Conservation (phyloP, 1,140 invertebrate species). For the Watersipora subatra region DNA sequence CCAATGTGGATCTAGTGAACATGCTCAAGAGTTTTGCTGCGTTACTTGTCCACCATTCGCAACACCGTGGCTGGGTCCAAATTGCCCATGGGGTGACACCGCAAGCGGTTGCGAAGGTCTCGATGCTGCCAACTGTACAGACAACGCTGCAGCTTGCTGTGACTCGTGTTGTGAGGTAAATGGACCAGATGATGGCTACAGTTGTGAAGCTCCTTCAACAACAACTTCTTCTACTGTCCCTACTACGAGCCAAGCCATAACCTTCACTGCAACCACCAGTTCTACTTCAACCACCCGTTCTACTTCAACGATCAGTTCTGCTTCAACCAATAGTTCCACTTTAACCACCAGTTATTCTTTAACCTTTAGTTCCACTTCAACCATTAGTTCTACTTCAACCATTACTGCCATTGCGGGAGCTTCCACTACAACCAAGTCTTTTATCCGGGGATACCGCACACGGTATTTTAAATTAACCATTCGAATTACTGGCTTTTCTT, state of each 20-base stretch:
- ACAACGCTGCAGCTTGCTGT: neutral
- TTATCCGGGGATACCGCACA: no score
- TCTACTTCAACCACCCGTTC: neutral
- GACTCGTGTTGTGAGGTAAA: neutral
- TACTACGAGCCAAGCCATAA: neutral
- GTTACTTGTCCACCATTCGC: neutral
- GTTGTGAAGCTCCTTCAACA: neutral
- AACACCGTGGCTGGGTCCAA: neutral
- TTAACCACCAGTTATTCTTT: no score
- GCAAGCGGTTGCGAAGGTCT: neutral
- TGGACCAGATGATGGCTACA: neutral
- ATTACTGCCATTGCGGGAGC: no score
- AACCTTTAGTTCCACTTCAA: neutral
- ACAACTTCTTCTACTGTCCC: neutral
- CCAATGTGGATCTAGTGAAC: neutral
- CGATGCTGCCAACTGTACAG: neutral
- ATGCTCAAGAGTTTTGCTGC: neutral
- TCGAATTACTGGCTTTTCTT: no score
- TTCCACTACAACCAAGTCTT: no score
- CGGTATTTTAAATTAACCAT: no score
- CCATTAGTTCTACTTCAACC: constrained; percentile 2
- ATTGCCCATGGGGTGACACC: neutral
- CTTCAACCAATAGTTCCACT: neutral
- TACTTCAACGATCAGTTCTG: neutral
- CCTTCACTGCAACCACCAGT: neutral